These are phyloP conservation scores for Zosterops lateralis DNA, from an alignment of 2,113 vertebrate genomes.

Conservation along the genomic window DNA sequence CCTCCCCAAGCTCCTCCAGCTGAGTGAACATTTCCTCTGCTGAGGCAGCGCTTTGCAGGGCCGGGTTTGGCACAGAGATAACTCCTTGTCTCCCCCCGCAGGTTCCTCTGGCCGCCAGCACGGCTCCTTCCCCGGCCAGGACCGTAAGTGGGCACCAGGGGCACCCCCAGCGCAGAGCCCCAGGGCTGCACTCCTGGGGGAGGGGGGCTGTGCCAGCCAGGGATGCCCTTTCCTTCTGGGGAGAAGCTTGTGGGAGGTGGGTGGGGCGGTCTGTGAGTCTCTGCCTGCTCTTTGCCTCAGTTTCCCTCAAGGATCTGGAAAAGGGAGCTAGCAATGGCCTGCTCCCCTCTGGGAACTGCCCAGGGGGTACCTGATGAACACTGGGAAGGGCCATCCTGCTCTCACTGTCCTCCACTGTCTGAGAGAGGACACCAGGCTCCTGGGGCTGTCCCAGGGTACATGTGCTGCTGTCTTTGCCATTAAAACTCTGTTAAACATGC, in stretches of 20 bases:
- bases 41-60: not conserved
- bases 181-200: not conserved
- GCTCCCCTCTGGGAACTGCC: not conserved
- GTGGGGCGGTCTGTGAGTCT: not conserved
- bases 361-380: not conserved
- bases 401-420: not conserved
- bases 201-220: not conserved
- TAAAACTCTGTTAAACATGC: not conserved
- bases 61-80: not conserved
- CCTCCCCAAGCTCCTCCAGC: not conserved
- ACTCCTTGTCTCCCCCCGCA: slow-evolving; percentile 26
- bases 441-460: not conserved
- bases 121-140: not conserved
- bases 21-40: not conserved
- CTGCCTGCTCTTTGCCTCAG: not conserved
- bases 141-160: slow-evolving; percentile 12
- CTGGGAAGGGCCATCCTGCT: not conserved
- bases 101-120: slow-evolving; percentile 46
- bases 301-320: not conserved
- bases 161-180: not conserved
- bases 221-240: not conserved
- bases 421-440: not conserved
- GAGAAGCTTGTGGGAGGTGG: not conserved
- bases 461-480: not conserved
- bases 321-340: not conserved